Conservation (phyloP, 2,888 invertebrate species). For the Ferdinandea cuprea region DNA sequence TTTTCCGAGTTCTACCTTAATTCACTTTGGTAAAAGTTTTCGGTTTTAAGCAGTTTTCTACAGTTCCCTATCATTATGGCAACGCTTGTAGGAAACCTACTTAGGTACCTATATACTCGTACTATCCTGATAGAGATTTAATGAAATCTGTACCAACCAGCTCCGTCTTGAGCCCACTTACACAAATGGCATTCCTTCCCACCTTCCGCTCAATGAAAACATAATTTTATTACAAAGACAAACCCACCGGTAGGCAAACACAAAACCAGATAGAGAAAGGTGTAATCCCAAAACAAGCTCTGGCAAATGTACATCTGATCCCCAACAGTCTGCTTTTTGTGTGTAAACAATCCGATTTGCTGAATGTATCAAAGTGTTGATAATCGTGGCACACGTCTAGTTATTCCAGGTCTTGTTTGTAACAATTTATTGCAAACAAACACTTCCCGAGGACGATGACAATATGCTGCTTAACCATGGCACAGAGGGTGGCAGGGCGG, state of each 20-base stretch:
- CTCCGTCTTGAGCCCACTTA: constrained; percentile 1
- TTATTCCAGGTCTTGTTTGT: constrained; percentile 60
- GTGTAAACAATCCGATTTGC: constrained; percentile 72
- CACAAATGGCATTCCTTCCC: not conserved
- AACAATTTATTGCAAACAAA: constrained; percentile 55
- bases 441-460: not conserved
- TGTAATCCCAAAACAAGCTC: constrained; percentile 65
- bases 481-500: constrained; percentile 7
- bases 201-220: constrained; percentile 14
- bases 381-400: constrained; percentile 68
- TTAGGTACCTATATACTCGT: not conserved
- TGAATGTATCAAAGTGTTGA: constrained; percentile 70
- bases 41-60: constrained; percentile 14
- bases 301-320: constrained; percentile 68
- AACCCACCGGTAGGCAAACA: constrained; percentile 47
- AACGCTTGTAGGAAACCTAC: not conserved
- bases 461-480: not conserved
- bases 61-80: constrained; percentile 6
- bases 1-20: constrained; percentile 26
- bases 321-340: constrained; percentile 43
- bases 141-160: constrained; percentile 3
- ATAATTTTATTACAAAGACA: constrained; percentile 66
- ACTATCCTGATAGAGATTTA: constrained; percentile 9
- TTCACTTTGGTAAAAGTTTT: constrained; percentile 26
- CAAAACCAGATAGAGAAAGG: constrained; percentile 43